phyloP scores from a whole-genome alignment of 2,797 vertebrate genomes.

The Coregonus sp. region DNA sequence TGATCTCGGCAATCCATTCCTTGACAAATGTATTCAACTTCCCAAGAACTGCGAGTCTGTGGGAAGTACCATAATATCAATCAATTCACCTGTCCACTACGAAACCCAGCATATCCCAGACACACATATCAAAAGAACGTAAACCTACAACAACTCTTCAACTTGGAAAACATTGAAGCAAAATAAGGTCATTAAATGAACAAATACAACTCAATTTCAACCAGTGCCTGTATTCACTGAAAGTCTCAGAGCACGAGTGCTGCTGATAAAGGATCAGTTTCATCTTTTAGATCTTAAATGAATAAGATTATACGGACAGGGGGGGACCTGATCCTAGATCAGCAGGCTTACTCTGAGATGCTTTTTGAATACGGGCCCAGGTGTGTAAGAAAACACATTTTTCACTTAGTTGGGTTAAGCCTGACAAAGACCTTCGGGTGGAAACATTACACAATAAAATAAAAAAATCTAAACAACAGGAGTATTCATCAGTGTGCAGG shows the following conservation, averaged over 20 bases:
- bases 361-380: no score
- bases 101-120: background rate
- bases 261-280: no score
- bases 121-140: background rate
- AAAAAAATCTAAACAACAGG: no score
- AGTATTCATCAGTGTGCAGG: no score
- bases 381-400: no score
- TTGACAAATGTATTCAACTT: slow-evolving; percentile 94
- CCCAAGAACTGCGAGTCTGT: slow-evolving; percentile 87
- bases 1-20: slow-evolving; percentile 94
- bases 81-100: background rate
- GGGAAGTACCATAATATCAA: slow-evolving; percentile 48
- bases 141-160: background rate
- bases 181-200: background rate
- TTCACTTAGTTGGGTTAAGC: no score
- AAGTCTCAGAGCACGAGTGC: no score
- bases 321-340: no score
- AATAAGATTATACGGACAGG: background rate
- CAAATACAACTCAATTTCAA: background rate
- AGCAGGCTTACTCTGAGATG: no score
- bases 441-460: no score
- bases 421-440: no score
- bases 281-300: background rate
- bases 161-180: background rate
- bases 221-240: no score